Evolutionary conservation across 2,113 vertebrate species (phyloP), one percentile per base, ranked within the genome.

Genomic region (Gambusia affinis): DNA sequence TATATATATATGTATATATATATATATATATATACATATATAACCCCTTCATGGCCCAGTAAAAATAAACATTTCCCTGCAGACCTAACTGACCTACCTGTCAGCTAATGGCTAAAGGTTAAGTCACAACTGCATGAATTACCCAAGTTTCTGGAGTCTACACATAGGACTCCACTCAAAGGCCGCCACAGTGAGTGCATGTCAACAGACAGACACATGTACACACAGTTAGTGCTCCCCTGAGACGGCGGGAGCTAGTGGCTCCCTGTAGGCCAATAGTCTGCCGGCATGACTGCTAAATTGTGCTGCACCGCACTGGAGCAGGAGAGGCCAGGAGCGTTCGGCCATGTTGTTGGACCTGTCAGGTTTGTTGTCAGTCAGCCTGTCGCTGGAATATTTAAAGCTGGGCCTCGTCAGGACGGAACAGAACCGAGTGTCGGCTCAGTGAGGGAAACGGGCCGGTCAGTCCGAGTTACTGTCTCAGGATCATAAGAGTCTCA

Each of bases 61-160:
- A 90, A 92, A 94, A 93, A 91, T 92, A 93, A 94, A 94, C 91
- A 94, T 79, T 86, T 91, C 90, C 90, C 90, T 92, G 79, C 82
- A 88, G 87, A 88, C 90, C 86, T 87, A 87, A 91, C 91, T 93
- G 90, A 92, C 92, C 92, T 91, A 91, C 90, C 89, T 91, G 92
- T 93, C 91, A 90, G 88, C 85, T 83, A 88, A 89, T 80, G 84
- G 87, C 85, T 73, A 92, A 88, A 90, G 90, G 87, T 93, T 92
- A 91, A 88, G 83, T 87, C 88, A 79, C 86, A 89, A 73, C 86
- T 78, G 86, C 85, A 89, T 78, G 87, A 67, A 84, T 86, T 84
- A 87, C 77, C 81, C 71, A 79, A 85, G 87, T 83, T 88, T 76
- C 82, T 89, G 84, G 88, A 85, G 85, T 89, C 81, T 80, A 76